Conservation (phyloP, 2,888 invertebrate species). For the Imbricaverruca yamaguchii region DNA sequence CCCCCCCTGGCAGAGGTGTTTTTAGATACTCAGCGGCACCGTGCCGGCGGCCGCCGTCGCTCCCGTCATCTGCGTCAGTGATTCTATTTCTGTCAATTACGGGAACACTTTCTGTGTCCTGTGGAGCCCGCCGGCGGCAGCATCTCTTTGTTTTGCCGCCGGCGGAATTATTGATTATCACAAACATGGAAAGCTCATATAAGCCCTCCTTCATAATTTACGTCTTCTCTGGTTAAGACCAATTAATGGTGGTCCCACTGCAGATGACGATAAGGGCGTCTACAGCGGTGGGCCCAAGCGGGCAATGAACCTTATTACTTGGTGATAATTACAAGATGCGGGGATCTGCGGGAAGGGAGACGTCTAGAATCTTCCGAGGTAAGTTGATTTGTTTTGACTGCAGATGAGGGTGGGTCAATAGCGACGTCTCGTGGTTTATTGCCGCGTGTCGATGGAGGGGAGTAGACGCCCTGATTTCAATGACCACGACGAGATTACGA, state of each 20-base stretch:
- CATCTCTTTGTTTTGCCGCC: neutral
- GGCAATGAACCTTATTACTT: neutral
- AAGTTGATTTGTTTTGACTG: constrained; percentile 15
- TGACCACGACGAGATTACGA: neutral
- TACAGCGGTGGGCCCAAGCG: neutral
- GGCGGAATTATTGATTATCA: neutral
- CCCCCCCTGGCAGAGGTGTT: neutral
- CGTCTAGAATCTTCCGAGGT: neutral
- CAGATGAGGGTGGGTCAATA: constrained; percentile 7
- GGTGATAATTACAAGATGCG: constrained; percentile 16
- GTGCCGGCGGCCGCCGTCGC: no score
- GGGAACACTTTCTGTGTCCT: neutral
- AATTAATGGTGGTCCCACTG: neutral
- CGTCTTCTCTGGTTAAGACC: constrained; percentile 19
- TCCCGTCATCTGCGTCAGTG: no score
- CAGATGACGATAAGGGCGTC: constrained; percentile 4
- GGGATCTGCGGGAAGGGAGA: constrained; percentile 3
- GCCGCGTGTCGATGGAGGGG: neutral
- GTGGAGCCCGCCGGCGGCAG: neutral
- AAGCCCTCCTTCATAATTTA: constrained; percentile 17
- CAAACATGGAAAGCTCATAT: constrained; percentile 20
- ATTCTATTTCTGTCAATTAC: constrained; percentile 3
- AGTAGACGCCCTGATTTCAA: neutral
- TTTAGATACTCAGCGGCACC: neutral
- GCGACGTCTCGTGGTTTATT: neutral